Percentiles rank a stretch among this genome's conserved stretches.
These are phyloP conservation scores for Steinernema scapterisci DNA, from an alignment of 2,888 invertebrate genomes.

Conservation along the genomic window DNA sequence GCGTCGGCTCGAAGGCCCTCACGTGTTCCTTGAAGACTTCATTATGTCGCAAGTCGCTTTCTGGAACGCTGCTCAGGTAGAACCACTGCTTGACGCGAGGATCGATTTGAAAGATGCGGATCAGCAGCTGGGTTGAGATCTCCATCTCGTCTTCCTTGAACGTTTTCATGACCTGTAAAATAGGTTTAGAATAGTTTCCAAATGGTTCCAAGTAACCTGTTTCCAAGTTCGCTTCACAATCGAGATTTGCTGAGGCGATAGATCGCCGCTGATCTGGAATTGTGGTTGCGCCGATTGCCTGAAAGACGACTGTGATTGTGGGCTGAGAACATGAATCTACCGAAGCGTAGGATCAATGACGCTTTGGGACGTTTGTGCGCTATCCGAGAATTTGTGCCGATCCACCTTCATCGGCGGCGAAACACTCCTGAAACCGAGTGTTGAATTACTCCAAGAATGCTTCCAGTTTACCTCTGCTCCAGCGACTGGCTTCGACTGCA, in stretches of 20 bases:
- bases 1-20: conserved; percentile 53
- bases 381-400: conserved; percentile 12
- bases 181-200: background rate
- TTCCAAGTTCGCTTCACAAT: conserved; percentile 55
- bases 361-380: background rate
- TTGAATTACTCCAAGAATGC: background rate
- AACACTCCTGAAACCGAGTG: conserved; percentile 21
- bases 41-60: conserved; percentile 43
- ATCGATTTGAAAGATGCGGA: conserved; percentile 52
- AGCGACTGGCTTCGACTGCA: conserved; percentile 44
- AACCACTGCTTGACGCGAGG: conserved; percentile 44
- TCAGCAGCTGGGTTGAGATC: conserved; percentile 46
- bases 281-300: conserved; percentile 51
- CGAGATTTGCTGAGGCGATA: conserved; percentile 51
- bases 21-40: conserved; percentile 47
- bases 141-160: conserved; percentile 51
- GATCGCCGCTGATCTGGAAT: conserved; percentile 50
- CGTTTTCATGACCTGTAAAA: conserved; percentile 44
- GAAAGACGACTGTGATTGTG: background rate
- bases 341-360: conserved; percentile 12
- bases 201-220: conserved; percentile 32
- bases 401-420: conserved; percentile 6
- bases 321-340: background rate
- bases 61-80: conserved; percentile 38
- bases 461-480: conserved; percentile 42